Conservation (phyloP, 2,113 vertebrate species). For the Hypomesus transpacificus region DNA sequence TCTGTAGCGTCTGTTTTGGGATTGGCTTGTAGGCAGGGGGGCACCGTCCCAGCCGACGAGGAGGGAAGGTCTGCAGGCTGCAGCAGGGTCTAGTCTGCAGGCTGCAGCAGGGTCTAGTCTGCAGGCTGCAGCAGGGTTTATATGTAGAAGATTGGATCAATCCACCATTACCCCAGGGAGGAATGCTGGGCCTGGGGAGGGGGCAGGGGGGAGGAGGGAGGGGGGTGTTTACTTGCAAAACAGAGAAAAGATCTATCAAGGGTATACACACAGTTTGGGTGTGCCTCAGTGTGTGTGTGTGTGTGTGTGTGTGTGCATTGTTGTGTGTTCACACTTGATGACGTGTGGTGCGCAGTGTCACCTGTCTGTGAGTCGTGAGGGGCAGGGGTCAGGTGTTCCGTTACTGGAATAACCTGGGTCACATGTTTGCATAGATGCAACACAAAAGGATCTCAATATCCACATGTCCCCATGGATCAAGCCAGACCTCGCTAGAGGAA, state of each 20-base stretch:
- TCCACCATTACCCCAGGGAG: conserved; percentile 16
- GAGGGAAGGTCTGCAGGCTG: neutral
- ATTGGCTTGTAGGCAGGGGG: too few relatives aligned
- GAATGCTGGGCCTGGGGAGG: neutral
- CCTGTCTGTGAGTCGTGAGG: neutral
- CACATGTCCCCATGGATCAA: neutral
- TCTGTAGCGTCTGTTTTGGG: too few relatives aligned
- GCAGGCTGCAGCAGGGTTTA: neutral
- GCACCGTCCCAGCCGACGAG: neutral
- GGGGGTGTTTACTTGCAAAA: neutral
- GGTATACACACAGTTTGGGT: neutral
- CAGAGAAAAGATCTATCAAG: neutral
- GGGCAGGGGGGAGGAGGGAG: neutral
- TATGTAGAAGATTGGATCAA: conserved; percentile 20
- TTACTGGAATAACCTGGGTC: neutral
- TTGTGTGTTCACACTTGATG: neutral
- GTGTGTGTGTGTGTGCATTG: conserved; percentile 12
- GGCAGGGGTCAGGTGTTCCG: neutral
- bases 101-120: neutral
- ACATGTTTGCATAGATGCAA: neutral
- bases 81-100: neutral
- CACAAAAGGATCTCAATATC: neutral
- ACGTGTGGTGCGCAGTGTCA: neutral
- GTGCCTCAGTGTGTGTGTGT: neutral
- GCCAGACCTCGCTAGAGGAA: neutral